Conservation (phyloP, 2,113 vertebrate species). For the Ptyas mucosa region DNA sequence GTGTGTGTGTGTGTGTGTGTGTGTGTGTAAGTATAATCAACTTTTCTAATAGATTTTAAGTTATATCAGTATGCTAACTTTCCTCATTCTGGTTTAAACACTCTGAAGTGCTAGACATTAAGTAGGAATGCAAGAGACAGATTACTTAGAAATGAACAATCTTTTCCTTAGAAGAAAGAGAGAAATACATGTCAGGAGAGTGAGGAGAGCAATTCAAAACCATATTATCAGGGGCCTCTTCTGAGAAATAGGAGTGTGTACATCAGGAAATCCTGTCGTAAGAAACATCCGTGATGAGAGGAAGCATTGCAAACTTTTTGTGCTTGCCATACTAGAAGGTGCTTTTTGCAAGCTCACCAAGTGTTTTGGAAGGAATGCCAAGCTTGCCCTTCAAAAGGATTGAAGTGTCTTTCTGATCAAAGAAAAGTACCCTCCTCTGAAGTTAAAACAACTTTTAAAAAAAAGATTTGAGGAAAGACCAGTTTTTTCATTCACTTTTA, state of each 20-base stretch:
- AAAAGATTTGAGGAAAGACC: neutral
- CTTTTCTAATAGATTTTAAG: neutral
- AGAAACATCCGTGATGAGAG: constrained; percentile 40
- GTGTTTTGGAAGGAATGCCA: neutral
- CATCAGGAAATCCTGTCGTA: constrained; percentile 69
- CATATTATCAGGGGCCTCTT: constrained; percentile 6
- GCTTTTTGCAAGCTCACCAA: constrained; percentile 2
- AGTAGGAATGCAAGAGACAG: neutral
- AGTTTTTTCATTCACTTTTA: neutral
- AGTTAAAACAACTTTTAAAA: neutral
- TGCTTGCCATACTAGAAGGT: fast-evolving
- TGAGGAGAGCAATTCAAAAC: constrained; percentile 27
- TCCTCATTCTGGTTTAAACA: neutral
- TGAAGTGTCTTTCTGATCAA: neutral
- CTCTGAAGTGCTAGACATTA: neutral
- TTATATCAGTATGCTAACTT: neutral
- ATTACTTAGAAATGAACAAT: neutral
- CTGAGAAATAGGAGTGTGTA: constrained; percentile 48
- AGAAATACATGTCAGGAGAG: fast-evolving
- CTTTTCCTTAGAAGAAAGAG: neutral
- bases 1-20: neutral
- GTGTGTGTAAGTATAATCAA: neutral
- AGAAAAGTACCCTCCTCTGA: neutral
- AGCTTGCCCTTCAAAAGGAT: neutral
- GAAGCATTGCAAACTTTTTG: constrained; percentile 49